phyloP scores from a whole-genome alignment of 2,797 vertebrate species.

The Galaxias olidus region DNA sequence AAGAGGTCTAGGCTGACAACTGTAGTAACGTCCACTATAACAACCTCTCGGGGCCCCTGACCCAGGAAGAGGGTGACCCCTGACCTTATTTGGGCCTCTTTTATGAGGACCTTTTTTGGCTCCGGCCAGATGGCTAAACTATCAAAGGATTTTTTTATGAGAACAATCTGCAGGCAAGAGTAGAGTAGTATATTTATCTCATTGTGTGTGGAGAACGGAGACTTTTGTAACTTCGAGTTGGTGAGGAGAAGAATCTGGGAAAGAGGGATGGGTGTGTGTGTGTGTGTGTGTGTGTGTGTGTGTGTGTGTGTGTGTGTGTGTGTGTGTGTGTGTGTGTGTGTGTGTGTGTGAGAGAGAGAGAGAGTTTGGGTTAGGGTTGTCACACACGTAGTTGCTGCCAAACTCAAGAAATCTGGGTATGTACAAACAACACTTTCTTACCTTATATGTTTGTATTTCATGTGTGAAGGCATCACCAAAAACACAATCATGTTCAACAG shows the following conservation, averaged over 20 bases:
- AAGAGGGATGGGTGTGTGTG: not conserved
- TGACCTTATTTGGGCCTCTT: slow-evolving; percentile 95
- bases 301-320: not conserved
- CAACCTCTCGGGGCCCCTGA: slow-evolving; percentile 90
- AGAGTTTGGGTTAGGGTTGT: no score
- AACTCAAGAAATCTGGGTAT: not conserved
- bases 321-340: not conserved
- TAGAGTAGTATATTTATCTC: slow-evolving; percentile 73
- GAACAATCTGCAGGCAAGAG: slow-evolving; percentile 92
- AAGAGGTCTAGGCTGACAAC: slow-evolving; percentile 88
- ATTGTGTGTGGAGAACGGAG: slow-evolving; percentile 66
- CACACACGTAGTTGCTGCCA: not conserved
- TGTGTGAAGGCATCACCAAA: no score
- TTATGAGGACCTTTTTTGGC: slow-evolving; percentile 90
- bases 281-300: slow-evolving; percentile 2
- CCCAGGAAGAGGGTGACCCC: slow-evolving; percentile 90
- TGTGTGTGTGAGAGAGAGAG: no score
- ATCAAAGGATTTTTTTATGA: slow-evolving; percentile 98
- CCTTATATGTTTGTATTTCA: no score
- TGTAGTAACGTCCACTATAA: slow-evolving; percentile 90
- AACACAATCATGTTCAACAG: no score
- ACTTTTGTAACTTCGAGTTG: slow-evolving; percentile 45
- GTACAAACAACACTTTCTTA: no score
- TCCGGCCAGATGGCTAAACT: slow-evolving; percentile 98
- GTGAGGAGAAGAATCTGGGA: slow-evolving; percentile 30